Conservation (phyloP, 2,797 vertebrate genomes). For the Parotocinclus haroldoi region DNA sequence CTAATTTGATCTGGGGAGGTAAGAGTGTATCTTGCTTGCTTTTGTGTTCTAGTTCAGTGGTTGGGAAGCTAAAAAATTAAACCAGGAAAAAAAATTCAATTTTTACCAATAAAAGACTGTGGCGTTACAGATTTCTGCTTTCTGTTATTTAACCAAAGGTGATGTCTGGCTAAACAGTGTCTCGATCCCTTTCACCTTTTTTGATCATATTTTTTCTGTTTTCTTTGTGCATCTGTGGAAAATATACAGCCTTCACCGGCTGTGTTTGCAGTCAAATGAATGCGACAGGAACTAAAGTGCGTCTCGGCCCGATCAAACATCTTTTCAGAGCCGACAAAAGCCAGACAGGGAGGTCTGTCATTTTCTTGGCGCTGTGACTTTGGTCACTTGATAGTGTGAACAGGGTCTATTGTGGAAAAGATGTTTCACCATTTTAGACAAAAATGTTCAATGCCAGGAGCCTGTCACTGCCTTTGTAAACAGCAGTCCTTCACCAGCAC, state of each 20-base stretch:
- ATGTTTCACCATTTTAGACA: constrained; percentile 27
- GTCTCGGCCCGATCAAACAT: constrained; percentile 3
- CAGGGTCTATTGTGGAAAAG: constrained; percentile 4
- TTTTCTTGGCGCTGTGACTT: constrained; percentile 33
- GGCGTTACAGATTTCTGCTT: background rate
- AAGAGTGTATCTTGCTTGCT: no score
- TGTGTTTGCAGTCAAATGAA: constrained; percentile 23
- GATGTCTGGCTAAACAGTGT: background rate
- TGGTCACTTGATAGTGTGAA: background rate
- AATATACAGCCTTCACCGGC: constrained; percentile 7
- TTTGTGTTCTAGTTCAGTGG: no score
- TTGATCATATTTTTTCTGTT: background rate
- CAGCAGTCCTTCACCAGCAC: constrained; percentile 25
- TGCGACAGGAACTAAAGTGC: constrained; percentile 4
- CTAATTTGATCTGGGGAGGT: no score
- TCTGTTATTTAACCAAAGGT: constrained; percentile 1
- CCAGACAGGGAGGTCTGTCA: constrained; percentile 22
- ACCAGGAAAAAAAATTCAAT: no score
- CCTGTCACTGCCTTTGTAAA: constrained; percentile 36
- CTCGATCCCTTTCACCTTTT: background rate
- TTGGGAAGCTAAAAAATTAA: no score
- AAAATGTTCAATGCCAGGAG: constrained; percentile 16
- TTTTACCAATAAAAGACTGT: no score
- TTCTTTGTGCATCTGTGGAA: background rate
- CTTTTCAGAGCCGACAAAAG: constrained; percentile 27